Percentiles rank a stretch among this genome's conserved stretches.
phyloP scores from a whole-genome alignment of 2,113 vertebrate genomes.

The Oreochromis niloticus region DNA sequence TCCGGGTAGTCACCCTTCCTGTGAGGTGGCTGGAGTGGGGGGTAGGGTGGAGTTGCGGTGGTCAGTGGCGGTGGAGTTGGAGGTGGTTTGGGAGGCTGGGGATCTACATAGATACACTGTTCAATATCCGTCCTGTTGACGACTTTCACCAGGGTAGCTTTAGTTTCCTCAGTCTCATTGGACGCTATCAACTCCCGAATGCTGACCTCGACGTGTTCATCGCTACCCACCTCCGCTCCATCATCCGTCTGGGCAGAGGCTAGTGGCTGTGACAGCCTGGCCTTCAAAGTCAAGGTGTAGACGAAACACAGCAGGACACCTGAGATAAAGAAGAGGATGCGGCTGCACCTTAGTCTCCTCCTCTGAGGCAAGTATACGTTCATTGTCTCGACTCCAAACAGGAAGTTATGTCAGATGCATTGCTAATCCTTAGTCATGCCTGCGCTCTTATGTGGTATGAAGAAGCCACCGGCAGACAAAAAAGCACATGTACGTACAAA shows the following conservation, averaged over 20 bases:
- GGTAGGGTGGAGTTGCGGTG: neutral
- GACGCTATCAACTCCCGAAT: conserved; percentile 7
- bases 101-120: conserved; percentile 78
- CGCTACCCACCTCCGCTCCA: neutral
- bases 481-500: neutral
- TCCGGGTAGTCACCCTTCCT: conserved; percentile 80
- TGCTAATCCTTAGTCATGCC: neutral
- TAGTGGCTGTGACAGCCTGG: conserved; percentile 42
- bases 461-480: neutral
- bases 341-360: conserved; percentile 63
- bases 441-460: neutral
- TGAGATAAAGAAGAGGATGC: conserved; percentile 76
- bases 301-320: conserved; percentile 68
- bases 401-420: conserved; percentile 43
- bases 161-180: conserved; percentile 22
- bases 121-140: conserved; percentile 68
- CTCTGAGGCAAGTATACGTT: conserved; percentile 67
- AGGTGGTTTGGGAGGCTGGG: conserved; percentile 40
- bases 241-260: neutral
- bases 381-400: conserved; percentile 24
- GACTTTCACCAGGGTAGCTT: conserved; percentile 11
- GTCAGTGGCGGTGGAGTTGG: neutral
- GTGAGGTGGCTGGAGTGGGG: neutral
- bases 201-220: conserved; percentile 8
- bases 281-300: conserved; percentile 71